Percentiles rank a stretch among this genome's conserved stretches.
Conservation (phyloP, 2,888 invertebrate species). For the Lepidochitona cinerea region DNA sequence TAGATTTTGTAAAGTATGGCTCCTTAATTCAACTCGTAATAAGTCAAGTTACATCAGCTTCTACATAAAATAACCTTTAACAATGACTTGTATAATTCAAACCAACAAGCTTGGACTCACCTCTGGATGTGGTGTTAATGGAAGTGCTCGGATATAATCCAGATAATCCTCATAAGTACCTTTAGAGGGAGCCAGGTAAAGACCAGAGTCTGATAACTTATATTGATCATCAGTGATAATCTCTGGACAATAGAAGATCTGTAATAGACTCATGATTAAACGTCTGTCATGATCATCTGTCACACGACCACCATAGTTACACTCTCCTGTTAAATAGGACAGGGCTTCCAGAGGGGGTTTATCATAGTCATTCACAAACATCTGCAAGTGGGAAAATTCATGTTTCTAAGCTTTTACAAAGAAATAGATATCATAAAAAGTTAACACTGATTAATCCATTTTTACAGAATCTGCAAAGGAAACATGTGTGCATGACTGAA, state of each 20-base stretch:
- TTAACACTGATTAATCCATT: too few species aligned
- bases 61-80: too few species aligned
- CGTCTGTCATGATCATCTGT: conserved; percentile 69
- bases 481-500: too few species aligned
- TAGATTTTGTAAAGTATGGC: too few species aligned
- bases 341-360: conserved; percentile 68
- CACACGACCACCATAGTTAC: conserved; percentile 71
- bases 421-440: too few species aligned
- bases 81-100: too few species aligned
- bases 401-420: neutral
- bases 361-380: conserved; percentile 71
- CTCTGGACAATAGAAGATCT: conserved; percentile 62
- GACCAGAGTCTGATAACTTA: conserved; percentile 61
- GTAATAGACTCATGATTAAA: conserved; percentile 64
- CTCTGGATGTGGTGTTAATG: conserved; percentile 68
- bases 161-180: conserved; percentile 63
- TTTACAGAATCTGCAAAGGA: too few species aligned
- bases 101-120: too few species aligned
- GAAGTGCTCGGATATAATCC: conserved; percentile 65
- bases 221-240: conserved; percentile 58
- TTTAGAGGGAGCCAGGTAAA: conserved; percentile 63
- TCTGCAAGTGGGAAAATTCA: conserved; percentile 59
- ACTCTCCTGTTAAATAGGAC: conserved; percentile 69
- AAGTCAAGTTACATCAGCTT: too few species aligned
- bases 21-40: too few species aligned